Base-by-base conservation (phyloP, 2,113 vertebrate species). In the Mus pahari region DNA sequence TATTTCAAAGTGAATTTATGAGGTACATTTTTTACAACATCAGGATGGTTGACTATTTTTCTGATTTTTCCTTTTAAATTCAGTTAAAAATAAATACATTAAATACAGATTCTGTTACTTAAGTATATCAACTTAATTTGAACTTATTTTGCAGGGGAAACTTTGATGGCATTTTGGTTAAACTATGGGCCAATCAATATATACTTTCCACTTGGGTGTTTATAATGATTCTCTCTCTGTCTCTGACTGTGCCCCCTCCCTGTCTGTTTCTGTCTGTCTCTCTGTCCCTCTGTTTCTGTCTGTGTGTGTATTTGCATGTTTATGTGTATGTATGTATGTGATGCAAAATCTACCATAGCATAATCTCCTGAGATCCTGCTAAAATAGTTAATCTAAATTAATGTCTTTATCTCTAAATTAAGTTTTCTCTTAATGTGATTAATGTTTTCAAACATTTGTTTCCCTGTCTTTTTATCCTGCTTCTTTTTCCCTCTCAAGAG, bases 1-100 rank as follows among this genome's bases (percentile, higher is more conserved):
- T 86, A 62, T 94, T 94, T 73, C 22, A 93, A 87, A 71, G 31
- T 89, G n/a, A 87, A 92, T 24, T 88, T 12, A 58, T 70, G 68
- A 89, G 53, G 22, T 36, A 39, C 89, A 58, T 2, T 62, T 86
- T 66, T 91, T 33, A 77, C 8, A 94, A 77, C 2, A 89, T 33
- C 4, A 39, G 22, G 3, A 53, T 75, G 81, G 71, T 84, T 91
- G 1, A 60, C 7, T 81, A 55, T 22, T 89, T 5, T 89, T 5
- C 74, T 45, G 12, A 24, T 12, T 87, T 55, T 7, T 33, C 71
- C 20, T 22, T 58, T 4, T 78, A 33, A 71, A 71, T 58, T 39
- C 10, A 58, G 33, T 39, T 58, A 81, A 58, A 55, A 6, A 58
- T 86, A 45, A 48, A n/a, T 84, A 75, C 78, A 42, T 14, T 60